These are phyloP conservation scores for Penaeus monodon DNA, from an alignment of 2,888 invertebrate species.

Conservation along the genomic window DNA sequence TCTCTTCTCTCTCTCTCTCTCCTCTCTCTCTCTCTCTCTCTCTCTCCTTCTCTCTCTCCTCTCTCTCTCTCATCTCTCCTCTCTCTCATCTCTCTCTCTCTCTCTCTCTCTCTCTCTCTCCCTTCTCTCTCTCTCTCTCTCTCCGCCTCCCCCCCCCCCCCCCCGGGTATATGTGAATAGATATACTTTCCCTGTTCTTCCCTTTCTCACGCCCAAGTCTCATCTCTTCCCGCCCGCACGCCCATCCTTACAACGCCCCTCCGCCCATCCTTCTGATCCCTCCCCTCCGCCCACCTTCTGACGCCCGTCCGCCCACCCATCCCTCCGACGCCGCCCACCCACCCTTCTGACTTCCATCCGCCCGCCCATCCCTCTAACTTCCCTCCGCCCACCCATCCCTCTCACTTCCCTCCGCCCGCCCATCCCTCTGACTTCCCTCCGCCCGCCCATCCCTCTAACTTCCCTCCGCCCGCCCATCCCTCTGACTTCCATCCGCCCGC, in stretches of 20 bases:
- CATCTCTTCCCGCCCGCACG: not conserved
- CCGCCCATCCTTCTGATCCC: not conserved
- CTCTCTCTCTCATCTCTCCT: conserved; percentile 5
- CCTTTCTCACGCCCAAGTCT: not conserved
- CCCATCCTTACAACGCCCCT: not conserved
- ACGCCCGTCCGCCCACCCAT: not conserved
- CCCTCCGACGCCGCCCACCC: not conserved
- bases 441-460: no score
- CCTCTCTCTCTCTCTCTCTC: not conserved
- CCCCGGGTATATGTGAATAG: not conserved
- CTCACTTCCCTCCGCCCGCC: not conserved
- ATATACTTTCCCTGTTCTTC: not conserved
- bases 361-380: not conserved
- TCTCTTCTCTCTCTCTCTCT: not conserved
- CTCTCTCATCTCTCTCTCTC: not conserved
- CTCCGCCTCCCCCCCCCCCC: not conserved
- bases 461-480: not conserved
- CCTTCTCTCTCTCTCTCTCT: not conserved
- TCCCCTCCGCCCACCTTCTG: not conserved
- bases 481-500: not conserved
- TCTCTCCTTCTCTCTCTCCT: not conserved
- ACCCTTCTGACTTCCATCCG: not conserved
- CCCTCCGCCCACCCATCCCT: not conserved
- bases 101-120: not conserved
- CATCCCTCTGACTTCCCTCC: no score